These are phyloP conservation scores for Tenthredo distinguenda DNA, from an alignment of 2,888 invertebrate species.

Conservation along the genomic window DNA sequence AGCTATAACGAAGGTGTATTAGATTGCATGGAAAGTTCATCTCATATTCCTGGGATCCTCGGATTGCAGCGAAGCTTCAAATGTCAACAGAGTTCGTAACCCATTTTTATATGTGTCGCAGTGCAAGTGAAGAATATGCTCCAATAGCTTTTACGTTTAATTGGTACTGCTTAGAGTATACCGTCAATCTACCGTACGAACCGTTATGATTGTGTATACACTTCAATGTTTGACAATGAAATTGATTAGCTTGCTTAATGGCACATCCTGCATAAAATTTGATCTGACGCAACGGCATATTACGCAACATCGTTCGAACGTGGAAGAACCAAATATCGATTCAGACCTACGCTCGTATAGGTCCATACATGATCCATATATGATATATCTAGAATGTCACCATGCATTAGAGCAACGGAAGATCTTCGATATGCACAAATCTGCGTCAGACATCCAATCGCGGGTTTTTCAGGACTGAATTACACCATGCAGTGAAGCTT, in stretches of 20 bases:
- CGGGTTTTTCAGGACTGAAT: background rate
- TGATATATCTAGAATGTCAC: background rate
- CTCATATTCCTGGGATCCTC: background rate
- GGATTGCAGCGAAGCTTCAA: background rate
- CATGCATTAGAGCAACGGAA: background rate
- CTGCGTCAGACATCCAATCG: background rate
- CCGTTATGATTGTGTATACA: background rate
- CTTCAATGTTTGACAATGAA: conserved; percentile 12
- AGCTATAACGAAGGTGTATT: background rate
- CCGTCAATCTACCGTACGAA: background rate
- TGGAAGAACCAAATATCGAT: background rate
- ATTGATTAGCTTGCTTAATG: conserved; percentile 1
- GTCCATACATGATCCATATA: background rate
- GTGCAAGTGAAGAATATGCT: background rate
- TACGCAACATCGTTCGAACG: background rate
- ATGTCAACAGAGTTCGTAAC: background rate
- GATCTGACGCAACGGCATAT: conserved; percentile 12
- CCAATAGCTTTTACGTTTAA: background rate
- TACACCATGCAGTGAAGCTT: background rate
- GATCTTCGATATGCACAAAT: background rate
- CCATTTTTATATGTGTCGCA: background rate
- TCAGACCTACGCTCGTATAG: background rate
- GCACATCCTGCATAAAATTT: conserved; percentile 26
- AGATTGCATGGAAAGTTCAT: background rate
- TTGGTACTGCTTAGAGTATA: background rate